Conservation (phyloP, 2,888 invertebrate genomes). For the Andrena fulva region DNA sequence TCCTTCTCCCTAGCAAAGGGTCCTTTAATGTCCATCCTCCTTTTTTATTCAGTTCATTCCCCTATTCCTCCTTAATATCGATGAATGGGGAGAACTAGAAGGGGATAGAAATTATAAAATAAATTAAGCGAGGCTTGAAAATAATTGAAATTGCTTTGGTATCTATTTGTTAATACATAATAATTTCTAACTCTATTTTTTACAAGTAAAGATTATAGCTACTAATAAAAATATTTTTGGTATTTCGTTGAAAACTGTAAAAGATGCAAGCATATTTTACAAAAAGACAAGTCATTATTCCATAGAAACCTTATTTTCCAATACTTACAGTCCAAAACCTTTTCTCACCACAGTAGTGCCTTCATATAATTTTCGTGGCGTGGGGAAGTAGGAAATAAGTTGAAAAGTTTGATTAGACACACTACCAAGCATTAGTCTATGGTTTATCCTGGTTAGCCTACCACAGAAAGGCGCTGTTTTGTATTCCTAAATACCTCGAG, state of each 20-base stretch:
- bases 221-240: no score
- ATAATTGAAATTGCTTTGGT: background rate
- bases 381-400: conserved; percentile 9
- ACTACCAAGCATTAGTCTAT: conserved; percentile 31
- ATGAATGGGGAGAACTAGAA: background rate
- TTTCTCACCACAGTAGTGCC: background rate
- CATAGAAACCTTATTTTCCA: background rate
- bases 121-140: background rate
- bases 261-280: background rate
- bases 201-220: background rate
- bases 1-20: conserved; percentile 41
- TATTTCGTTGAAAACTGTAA: background rate
- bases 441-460: conserved; percentile 49
- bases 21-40: conserved; percentile 41
- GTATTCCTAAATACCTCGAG: conserved; percentile 46
- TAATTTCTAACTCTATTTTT: background rate
- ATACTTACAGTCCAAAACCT: background rate
- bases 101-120: background rate
- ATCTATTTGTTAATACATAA: background rate
- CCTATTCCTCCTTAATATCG: background rate
- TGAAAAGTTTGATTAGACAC: conserved; percentile 43
- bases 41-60: conserved; percentile 22
- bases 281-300: background rate
- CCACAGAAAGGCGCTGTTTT: conserved; percentile 71
- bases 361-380: background rate